Conservation (phyloP, 2,113 vertebrate genomes). For the Myotis davidii region DNA sequence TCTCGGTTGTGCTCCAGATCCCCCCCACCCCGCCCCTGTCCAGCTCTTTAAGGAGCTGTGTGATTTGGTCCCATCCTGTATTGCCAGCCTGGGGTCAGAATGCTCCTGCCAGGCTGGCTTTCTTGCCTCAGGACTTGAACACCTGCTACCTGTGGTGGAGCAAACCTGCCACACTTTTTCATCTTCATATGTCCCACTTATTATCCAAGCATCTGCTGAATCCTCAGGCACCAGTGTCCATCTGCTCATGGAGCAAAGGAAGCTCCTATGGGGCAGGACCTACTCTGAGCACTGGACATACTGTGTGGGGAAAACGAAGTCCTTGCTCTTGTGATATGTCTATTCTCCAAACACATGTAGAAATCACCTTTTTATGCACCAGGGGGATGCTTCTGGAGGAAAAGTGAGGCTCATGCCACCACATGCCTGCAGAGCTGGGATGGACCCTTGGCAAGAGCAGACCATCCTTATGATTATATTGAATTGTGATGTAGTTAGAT, state of each 20-base stretch:
- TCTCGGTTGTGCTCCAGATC: not conserved
- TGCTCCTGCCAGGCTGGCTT: not conserved
- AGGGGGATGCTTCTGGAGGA: not conserved
- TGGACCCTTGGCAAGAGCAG: not conserved
- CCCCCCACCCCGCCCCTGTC: too few relatives aligned
- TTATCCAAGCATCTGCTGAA: accelerated
- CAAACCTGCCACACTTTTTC: accelerated
- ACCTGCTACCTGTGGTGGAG: too few relatives aligned
- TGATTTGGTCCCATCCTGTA: not conserved
- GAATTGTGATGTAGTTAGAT: not conserved
- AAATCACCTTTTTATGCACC: too few relatives aligned
- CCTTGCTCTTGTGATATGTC: not conserved
- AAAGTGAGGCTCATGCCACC: not conserved
- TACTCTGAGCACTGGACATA: not conserved
- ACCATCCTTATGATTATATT: not conserved
- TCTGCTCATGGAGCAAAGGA: not conserved
- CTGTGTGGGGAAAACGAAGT: too few relatives aligned
- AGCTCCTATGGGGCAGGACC: not conserved
- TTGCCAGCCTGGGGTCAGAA: not conserved
- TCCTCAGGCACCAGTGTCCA: too few relatives aligned
- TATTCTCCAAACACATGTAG: not conserved
- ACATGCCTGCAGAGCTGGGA: not conserved
- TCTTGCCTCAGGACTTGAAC: not conserved
- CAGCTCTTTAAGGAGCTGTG: too few relatives aligned
- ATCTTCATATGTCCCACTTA: too few relatives aligned